phyloP scores from a whole-genome alignment of 2,888 invertebrate species.

The Ypsolopha scabrella region DNA sequence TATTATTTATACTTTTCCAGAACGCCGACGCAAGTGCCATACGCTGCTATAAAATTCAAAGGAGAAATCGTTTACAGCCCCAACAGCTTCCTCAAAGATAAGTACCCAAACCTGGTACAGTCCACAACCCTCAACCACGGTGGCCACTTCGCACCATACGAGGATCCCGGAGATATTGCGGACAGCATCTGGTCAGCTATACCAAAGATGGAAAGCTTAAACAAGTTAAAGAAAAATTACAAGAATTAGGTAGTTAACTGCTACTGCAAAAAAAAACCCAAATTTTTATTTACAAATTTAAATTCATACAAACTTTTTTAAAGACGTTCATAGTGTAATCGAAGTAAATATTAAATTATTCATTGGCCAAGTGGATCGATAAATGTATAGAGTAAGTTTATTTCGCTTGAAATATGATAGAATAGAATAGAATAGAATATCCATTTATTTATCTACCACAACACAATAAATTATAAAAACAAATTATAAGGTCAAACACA shows the following conservation, averaged over 20 bases:
- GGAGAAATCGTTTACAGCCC: slow-evolving; percentile 70
- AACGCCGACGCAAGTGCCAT: slow-evolving; percentile 69
- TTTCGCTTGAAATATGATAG: too few relatives aligned
- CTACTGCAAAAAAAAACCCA: too few relatives aligned
- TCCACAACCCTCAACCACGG: slow-evolving; percentile 69
- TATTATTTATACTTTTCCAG: slow-evolving; percentile 31
- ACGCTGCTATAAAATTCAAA: slow-evolving; percentile 74
- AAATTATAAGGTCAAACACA: too few relatives aligned
- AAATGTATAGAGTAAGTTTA: too few relatives aligned
- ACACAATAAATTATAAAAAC: too few relatives aligned
- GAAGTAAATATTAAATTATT: too few relatives aligned
- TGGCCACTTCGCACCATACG: slow-evolving; percentile 76
- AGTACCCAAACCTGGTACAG: slow-evolving; percentile 71
- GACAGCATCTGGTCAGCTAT: background rate
- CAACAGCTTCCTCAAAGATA: slow-evolving; percentile 61
- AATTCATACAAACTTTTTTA: too few relatives aligned
- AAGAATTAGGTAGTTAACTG: background rate
- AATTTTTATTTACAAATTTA: too few relatives aligned
- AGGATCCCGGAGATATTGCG: background rate
- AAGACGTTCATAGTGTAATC: too few relatives aligned
- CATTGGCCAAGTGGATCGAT: too few relatives aligned
- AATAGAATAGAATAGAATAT: too few relatives aligned
- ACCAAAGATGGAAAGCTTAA: background rate
- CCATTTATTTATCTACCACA: too few relatives aligned
- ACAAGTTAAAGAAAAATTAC: background rate